Base-by-base conservation (phyloP, 2,888 invertebrate genomes). In the Drepana falcataria region DNA sequence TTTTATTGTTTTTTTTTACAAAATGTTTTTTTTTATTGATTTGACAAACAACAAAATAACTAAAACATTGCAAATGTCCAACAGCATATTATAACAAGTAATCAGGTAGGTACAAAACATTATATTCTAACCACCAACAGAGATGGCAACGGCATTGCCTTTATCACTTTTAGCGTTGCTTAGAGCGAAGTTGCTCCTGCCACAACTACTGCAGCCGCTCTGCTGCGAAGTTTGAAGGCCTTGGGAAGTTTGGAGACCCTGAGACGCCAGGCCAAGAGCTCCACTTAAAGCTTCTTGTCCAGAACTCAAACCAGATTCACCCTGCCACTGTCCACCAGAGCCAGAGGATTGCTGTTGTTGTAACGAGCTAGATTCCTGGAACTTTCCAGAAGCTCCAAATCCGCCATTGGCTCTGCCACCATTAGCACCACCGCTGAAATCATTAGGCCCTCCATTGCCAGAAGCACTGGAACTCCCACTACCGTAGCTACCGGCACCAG, bases 101-200 rank as follows among this genome's bases (percentile, higher is more conserved):
- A 37, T 41, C 41, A 33, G 33, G 2, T n/a, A 4, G 5, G 7
- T 5, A 34, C 41, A 37, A n/a, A 33, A 51, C 21, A 21, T 21
- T 4, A 40, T 1, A 33, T 5, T 21, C 35, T 80, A 87, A 61
- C 87, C 86, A 35, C 85, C 84, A 21, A 88, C 76, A 6, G 90
- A 87, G 1, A 91, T 55, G n/a, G 90, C 86, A 1, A 91, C 68
- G 0, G 90, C 90, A 5, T 79, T 74, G 9, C 90, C 90, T 40
- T 68, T 78, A 52, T 76, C 68, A 58, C 87, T 89, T 64, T 81
- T 85, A n/a, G 90, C 90, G 47, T 90, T 90, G 58, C 90, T 90
- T 6, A 85, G 68, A 5, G 91, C 89, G 48, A 81, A 87, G 60
- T 73, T 77, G 56, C 81, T 78, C 57, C 83, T 87, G 7, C 81